Evolutionary conservation across 2,888 invertebrate species (phyloP), one percentile per base, ranked within the genome.

Genomic region (Rhagonycha fulva): DNA sequence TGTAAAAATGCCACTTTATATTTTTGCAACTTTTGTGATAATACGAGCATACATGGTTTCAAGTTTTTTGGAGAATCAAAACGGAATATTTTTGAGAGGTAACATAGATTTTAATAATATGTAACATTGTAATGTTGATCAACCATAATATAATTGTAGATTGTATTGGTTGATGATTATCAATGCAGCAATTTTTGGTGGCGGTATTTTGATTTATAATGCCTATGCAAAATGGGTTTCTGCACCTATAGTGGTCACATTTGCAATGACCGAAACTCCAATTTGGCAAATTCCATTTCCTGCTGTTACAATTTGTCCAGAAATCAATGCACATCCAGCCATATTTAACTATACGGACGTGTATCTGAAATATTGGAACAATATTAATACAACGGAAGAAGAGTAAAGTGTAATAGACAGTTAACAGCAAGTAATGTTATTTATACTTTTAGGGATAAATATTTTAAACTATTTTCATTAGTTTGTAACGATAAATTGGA

Each of bases 211-310:
- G 9, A 94, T 93, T 30, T 88, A 90, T 76, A 91, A 93, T 84
- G 91, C 93, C 5, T 94, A 91, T 91, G 89, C 89, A 76, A 94
- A 94, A 85, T 94, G 94, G 94, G 91, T 92, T 76, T 90, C 90
- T 76, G 93, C 92, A 81, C 94, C 94, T 0, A 94, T 94, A 0
- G 92, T 94, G 82, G 94, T 94, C 11, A 93, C 93, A 83, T 94
- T 94, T 83, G 93, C 93, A 1, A 93, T 93, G 85, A 92, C 92
- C 73, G 91, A 94, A 0, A 94, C 93, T 10, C 91, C 92, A 2
- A 91, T 92, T 66, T 92, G 91, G 91, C 89, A 91, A 87, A 90
- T 92, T 14, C 87, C 88, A 5, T 87, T 88, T 83, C 87, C 87
- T 11, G 88, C 88, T n/a, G 84, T 88, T 4, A 87, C 88, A 4